A percentile compares a stretch with the other conserved stretches of the same genome.
Conservation (phyloP, 2,797 vertebrate genomes). For the Microctenopoma stevenorrisi region DNA sequence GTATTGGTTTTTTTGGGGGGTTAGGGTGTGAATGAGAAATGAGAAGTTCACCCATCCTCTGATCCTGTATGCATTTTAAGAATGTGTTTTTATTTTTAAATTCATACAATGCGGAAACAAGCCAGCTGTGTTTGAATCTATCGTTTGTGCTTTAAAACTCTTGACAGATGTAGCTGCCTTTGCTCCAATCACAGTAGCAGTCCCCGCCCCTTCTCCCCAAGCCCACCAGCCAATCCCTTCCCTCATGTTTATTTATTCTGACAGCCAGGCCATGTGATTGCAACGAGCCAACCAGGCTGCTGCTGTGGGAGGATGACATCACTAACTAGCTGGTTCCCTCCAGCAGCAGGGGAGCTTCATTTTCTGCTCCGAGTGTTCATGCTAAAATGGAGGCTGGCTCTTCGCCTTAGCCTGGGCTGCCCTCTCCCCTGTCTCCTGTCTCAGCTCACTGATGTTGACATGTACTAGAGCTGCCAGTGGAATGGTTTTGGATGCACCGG, state of each 20-base stretch:
- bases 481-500: conserved; percentile 95
- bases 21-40: conserved; percentile 8
- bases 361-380: conserved; percentile 91
- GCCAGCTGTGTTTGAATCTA: conserved; percentile 19
- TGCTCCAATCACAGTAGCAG: conserved; percentile 62
- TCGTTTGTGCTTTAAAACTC: conserved; percentile 50
- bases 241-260: conserved; percentile 87
- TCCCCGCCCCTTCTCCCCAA: conserved; percentile 65
- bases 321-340: conserved; percentile 94
- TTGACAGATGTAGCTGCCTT: conserved; percentile 46
- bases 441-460: conserved; percentile 93
- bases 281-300: conserved; percentile 84
- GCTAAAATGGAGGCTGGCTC: conserved; percentile 98
- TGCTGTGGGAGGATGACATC: conserved; percentile 89
- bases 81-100: conserved; percentile 10
- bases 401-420: conserved; percentile 88
- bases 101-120: conserved; percentile 10
- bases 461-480: conserved; percentile 90
- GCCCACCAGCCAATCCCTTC: conserved; percentile 82
- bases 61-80: neutral
- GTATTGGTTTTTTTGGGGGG: conserved; percentile 4
- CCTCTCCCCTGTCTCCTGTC: conserved; percentile 73
- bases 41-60: neutral
- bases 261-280: conserved; percentile 87
- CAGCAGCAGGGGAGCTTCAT: conserved; percentile 96